Percentiles rank a stretch among this genome's conserved stretches.
These are phyloP conservation scores for Caenorhabditis sulstoni DNA, from an alignment of 2,888 invertebrate genomes.

Conservation along the genomic window DNA sequence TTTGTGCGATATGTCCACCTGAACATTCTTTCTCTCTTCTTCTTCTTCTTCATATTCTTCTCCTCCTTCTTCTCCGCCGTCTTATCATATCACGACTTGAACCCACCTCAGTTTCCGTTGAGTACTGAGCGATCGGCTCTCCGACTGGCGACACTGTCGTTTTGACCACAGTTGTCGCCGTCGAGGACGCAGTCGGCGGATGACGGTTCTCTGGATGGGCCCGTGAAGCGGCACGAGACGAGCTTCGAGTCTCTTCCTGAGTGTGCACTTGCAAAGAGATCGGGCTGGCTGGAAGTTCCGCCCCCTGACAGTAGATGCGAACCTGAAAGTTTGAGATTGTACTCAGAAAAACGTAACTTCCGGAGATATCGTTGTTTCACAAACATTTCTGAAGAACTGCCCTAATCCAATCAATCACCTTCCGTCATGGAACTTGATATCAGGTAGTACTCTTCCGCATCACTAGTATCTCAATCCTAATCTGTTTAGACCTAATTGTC, in stretches of 20 bases:
- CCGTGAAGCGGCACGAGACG: slow-evolving; percentile 57
- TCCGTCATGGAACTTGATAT: slow-evolving; percentile 33
- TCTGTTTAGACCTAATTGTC: too few species aligned
- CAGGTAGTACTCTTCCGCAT: slow-evolving; percentile 14
- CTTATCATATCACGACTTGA: background rate
- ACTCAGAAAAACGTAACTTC: background rate
- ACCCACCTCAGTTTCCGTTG: slow-evolving; percentile 50
- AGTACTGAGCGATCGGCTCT: slow-evolving; percentile 18
- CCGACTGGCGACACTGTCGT: slow-evolving; percentile 42
- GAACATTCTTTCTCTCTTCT: slow-evolving; percentile 8
- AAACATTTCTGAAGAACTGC: slow-evolving; percentile 15
- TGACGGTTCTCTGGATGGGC: slow-evolving; percentile 56
- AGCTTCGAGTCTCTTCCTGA: slow-evolving; percentile 64
- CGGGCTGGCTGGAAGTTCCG: slow-evolving; percentile 76
- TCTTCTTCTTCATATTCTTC: background rate
- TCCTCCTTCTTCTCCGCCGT: background rate
- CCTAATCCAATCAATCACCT: slow-evolving; percentile 48
- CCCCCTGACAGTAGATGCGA: slow-evolving; percentile 77
- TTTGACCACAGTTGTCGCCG: slow-evolving; percentile 43
- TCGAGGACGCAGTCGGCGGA: slow-evolving; percentile 21
- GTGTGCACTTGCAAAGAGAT: slow-evolving; percentile 74
- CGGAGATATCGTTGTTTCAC: background rate
- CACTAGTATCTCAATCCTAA: too few species aligned
- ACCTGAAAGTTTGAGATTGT: slow-evolving; percentile 68
- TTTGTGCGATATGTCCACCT: slow-evolving; percentile 68